Conservation (phyloP, 2,888 invertebrate species). For the Amphimallon solstitiale region DNA sequence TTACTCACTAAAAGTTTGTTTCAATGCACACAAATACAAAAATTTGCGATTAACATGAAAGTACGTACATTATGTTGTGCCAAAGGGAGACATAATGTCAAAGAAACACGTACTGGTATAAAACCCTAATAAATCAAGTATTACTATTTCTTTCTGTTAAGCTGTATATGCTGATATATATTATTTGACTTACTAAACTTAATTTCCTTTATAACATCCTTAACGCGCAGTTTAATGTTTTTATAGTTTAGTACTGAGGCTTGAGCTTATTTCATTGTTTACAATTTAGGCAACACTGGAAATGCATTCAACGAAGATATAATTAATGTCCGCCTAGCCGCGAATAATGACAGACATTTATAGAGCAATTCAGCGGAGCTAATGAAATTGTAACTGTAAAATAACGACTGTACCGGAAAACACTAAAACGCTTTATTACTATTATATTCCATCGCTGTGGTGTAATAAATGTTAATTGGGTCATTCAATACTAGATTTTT, state of each 20-base stretch:
- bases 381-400: conserved; percentile 31
- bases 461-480: conserved; percentile 17
- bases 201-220: too few relatives aligned
- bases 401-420: conserved; percentile 12
- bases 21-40: too few relatives aligned
- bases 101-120: too few relatives aligned
- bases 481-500: conserved; percentile 11
- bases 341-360: conserved; percentile 25
- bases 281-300: background rate
- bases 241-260: background rate
- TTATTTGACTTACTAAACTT: too few relatives aligned
- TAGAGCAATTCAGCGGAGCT: conserved; percentile 8
- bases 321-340: conserved; percentile 6
- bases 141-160: too few relatives aligned
- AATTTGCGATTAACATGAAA: too few relatives aligned
- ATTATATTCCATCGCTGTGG: conserved; percentile 5
- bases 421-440: conserved; percentile 9
- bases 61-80: too few relatives aligned
- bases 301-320: conserved; percentile 11
- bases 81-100: too few relatives aligned
- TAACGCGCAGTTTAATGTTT: too few relatives aligned
- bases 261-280: background rate
- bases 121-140: too few relatives aligned
- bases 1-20: too few relatives aligned
- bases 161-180: too few relatives aligned